Evolutionary conservation across 1,140 invertebrate species (phyloP).

Genomic region (Leguminivora glycinivorella): DNA sequence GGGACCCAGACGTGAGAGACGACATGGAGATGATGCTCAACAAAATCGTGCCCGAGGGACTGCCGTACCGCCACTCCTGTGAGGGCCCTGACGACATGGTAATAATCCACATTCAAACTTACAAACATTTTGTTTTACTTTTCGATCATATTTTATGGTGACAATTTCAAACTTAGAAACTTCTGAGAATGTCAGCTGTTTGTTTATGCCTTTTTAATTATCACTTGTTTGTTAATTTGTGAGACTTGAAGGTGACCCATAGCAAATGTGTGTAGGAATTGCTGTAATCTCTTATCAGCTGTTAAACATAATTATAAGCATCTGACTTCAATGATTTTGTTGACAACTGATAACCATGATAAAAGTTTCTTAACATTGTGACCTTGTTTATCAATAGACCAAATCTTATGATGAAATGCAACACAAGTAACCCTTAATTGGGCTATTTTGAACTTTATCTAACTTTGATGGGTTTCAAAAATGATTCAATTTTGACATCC

Average conservation of each 20-base stretch:
- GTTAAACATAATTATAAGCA: constrained; percentile 2
- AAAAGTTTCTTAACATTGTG: not conserved
- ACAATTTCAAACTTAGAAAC: constrained; percentile 6
- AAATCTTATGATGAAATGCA: not conserved
- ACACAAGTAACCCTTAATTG: too few relatives aligned
- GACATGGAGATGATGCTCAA: constrained; percentile 99
- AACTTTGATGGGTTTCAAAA: too few relatives aligned
- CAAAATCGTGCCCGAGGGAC: constrained; percentile 97
- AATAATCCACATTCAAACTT: constrained; percentile 55
- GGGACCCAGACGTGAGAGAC: constrained; percentile 97
- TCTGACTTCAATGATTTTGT: not conserved
- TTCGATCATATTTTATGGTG: not conserved
- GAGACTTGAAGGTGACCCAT: constrained; percentile 3
- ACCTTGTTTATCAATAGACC: not conserved
- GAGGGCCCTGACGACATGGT: constrained; percentile 99
- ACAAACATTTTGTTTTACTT: not conserved
- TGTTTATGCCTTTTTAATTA: constrained; percentile 9
- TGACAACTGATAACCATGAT: not conserved
- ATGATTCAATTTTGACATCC: too few relatives aligned
- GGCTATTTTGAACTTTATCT: too few relatives aligned
- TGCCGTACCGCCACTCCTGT: constrained; percentile 96
- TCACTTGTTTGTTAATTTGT: constrained; percentile 25
- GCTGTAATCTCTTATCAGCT: constrained; percentile 10
- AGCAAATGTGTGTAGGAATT: not conserved
- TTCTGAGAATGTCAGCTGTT: constrained; percentile 13